Percentiles rank a stretch among this genome's conserved stretches.
Evolutionary conservation across 2,888 invertebrate genomes (phyloP).

Genomic region (Folsomia manolachei): DNA sequence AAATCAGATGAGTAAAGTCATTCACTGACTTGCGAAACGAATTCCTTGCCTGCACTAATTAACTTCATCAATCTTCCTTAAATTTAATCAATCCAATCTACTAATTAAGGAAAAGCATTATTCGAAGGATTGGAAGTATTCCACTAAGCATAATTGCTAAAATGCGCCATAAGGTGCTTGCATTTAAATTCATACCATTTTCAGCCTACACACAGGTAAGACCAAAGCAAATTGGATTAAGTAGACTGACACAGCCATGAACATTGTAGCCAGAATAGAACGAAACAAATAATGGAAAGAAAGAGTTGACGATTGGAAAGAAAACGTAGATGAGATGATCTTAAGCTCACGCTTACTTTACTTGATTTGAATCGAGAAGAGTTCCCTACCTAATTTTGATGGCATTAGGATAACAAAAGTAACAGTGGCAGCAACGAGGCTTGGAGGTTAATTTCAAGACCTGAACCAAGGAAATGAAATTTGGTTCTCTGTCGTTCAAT

Average conservation of each 20-base stretch:
- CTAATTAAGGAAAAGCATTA: constrained; percentile 4
- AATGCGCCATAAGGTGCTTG: neutral
- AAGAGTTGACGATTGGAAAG: neutral
- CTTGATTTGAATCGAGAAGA: constrained; percentile 18
- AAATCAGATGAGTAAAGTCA: neutral
- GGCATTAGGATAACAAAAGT: constrained; percentile 7
- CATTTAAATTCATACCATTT: neutral
- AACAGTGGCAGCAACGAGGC: constrained; percentile 10
- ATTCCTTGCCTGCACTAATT: neutral
- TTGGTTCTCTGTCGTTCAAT: neutral
- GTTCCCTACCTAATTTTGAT: constrained; percentile 19
- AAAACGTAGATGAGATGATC: neutral
- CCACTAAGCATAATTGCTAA: neutral
- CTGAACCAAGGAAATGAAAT: neutral
- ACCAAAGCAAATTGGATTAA: neutral
- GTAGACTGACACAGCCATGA: neutral
- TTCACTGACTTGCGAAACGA: no score
- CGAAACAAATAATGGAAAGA: neutral
- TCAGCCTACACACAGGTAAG: neutral
- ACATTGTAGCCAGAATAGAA: neutral
- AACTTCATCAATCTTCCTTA: constrained; percentile 12
- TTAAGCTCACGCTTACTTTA: neutral
- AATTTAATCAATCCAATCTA: constrained; percentile 12
- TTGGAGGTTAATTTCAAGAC: constrained; percentile 3
- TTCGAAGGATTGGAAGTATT: neutral